phyloP scores from a whole-genome alignment of 2,888 invertebrate genomes.

The Dryobotodes eremita region DNA sequence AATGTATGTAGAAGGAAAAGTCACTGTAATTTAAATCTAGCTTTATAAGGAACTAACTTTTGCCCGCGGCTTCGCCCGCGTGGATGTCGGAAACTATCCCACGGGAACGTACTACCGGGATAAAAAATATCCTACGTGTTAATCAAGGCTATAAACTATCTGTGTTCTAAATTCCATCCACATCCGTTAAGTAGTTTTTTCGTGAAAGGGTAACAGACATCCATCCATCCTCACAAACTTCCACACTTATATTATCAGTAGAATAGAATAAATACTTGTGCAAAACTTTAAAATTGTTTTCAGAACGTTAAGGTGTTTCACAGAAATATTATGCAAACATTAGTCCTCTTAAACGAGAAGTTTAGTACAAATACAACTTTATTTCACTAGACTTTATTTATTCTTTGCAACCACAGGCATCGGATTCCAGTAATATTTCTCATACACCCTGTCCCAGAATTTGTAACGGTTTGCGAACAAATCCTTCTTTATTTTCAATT shows the following conservation, averaged over 20 bases:
- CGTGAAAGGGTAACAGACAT: no score
- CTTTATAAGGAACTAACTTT: background rate
- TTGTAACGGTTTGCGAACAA: conserved; percentile 76
- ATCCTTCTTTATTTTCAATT: conserved; percentile 76
- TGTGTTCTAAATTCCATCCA: no score
- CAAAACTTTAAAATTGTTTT: background rate
- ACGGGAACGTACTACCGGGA: no score
- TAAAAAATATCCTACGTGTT: no score
- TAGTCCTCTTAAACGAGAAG: background rate
- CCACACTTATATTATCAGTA: no score
- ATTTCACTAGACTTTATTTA: background rate
- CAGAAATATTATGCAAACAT: background rate
- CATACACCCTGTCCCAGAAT: conserved; percentile 84
- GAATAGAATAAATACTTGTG: background rate
- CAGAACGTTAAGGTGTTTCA: background rate
- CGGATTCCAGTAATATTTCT: conserved; percentile 83
- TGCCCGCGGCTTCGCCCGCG: no score
- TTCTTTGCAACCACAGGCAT: conserved; percentile 51
- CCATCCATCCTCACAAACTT: no score
- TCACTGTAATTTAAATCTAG: background rate
- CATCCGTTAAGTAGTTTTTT: no score
- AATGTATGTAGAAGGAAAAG: background rate
- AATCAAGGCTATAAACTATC: no score
- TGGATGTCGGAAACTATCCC: no score
- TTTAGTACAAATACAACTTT: background rate